Conservation (phyloP, 2,113 vertebrate species). For the Sylvietta virens region DNA sequence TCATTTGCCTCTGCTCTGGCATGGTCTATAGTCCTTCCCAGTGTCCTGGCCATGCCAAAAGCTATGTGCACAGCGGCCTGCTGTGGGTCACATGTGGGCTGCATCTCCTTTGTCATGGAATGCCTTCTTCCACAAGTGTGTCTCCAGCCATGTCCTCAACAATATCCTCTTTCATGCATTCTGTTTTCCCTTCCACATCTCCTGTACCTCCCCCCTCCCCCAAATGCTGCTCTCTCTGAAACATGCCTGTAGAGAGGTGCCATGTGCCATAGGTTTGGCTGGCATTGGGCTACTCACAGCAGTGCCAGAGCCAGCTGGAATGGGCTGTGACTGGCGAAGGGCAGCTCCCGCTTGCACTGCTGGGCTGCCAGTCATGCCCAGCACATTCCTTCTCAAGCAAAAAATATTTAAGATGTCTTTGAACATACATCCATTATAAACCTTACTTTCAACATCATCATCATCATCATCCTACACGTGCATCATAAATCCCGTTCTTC, state of each 20-base stretch:
- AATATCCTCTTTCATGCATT: background rate
- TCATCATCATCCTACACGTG: background rate
- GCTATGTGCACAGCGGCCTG: no score
- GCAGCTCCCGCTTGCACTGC: rapidly evolving
- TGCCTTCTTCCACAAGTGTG: background rate
- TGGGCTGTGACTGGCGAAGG: rapidly evolving
- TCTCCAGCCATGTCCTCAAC: background rate
- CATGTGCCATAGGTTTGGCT: background rate
- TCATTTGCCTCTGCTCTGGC: background rate
- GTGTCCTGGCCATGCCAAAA: background rate
- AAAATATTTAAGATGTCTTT: background rate
- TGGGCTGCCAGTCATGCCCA: rapidly evolving
- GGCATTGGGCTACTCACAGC: no score
- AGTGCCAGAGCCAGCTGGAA: background rate
- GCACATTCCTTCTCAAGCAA: rapidly evolving
- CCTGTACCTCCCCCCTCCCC: background rate
- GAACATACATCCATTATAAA: background rate
- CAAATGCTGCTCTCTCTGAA: background rate
- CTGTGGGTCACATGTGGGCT: no score
- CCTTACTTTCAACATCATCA: background rate
- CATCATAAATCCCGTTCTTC: background rate
- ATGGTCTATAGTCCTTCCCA: background rate
- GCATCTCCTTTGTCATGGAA: background rate
- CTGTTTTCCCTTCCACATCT: background rate
- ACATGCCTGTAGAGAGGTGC: background rate